Conservation (phyloP, 2,888 invertebrate species). For the Drosophila picticornis region DNA sequence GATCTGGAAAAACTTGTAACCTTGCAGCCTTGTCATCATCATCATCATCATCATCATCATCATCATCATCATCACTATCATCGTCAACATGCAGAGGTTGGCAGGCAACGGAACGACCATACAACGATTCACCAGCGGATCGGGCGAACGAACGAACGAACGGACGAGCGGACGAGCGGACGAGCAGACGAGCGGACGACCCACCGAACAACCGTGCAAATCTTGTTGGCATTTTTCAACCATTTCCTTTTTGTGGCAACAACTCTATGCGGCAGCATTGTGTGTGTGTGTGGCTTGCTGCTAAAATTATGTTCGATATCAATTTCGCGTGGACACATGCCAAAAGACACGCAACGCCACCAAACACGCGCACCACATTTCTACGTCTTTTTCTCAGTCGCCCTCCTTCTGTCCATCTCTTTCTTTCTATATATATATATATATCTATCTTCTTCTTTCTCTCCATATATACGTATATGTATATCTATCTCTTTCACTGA, state of each 20-base stretch:
- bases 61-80: neutral
- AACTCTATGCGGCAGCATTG: constrained; percentile 28
- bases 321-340: constrained; percentile 81
- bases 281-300: constrained; percentile 45
- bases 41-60: constrained; percentile 21
- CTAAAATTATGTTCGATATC: constrained; percentile 80
- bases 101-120: constrained; percentile 22
- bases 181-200: constrained; percentile 33
- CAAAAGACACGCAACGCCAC: constrained; percentile 80
- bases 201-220: constrained; percentile 59
- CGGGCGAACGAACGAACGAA: constrained; percentile 12
- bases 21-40: constrained; percentile 76
- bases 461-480: neutral
- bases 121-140: constrained; percentile 1
- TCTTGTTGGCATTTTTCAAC: constrained; percentile 78
- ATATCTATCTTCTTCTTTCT: neutral
- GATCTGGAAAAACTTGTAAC: constrained; percentile 80
- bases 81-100: constrained; percentile 42
- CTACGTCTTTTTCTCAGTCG: constrained; percentile 20
- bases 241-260: constrained; percentile 68
- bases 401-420: constrained; percentile 23
- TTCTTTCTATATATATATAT: neutral
- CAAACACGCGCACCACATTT: constrained; percentile 78
- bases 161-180: constrained; percentile 15
- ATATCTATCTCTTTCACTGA: neutral